Percentiles rank a stretch among this genome's conserved stretches.
phyloP scores from a whole-genome alignment of 2,113 vertebrate species.

The Chamaetylas fuelleborni region DNA sequence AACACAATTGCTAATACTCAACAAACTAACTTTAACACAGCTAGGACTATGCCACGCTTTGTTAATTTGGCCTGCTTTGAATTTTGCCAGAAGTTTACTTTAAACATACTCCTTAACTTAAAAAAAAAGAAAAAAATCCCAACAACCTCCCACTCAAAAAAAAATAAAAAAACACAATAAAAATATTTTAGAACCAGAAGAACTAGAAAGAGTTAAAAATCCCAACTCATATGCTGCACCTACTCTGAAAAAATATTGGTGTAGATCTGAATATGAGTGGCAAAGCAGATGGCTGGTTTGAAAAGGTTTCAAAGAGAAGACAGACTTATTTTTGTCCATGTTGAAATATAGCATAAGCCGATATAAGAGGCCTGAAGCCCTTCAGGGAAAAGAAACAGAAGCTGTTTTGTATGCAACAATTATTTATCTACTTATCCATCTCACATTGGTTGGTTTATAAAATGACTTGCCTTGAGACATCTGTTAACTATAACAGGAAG shows the following conservation, averaged over 20 bases:
- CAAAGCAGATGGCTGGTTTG: constrained; percentile 56
- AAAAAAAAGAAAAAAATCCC: not conserved
- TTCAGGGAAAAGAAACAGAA: constrained; percentile 65
- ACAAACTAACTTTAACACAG: not conserved
- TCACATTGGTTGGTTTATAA: constrained; percentile 69
- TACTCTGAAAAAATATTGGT: constrained; percentile 41
- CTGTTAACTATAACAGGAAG: constrained; percentile 75
- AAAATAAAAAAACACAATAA: not conserved
- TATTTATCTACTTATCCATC: constrained; percentile 69
- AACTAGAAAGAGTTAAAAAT: constrained; percentile 1
- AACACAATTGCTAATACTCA: not conserved
- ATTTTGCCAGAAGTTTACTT: not conserved
- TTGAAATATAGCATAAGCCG: constrained; percentile 56
- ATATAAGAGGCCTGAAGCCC: constrained; percentile 52
- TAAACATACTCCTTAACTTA: not conserved
- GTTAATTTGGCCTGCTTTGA: not conserved
- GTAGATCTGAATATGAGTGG: constrained; percentile 5
- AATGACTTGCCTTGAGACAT: constrained; percentile 72
- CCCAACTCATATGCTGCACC: not conserved
- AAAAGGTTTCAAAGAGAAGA: constrained; percentile 58
- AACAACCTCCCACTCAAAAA: too few species aligned
- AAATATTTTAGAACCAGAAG: not conserved
- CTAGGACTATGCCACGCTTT: not conserved
- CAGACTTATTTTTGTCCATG: constrained; percentile 52
- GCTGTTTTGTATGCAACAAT: constrained; percentile 58